A percentile compares a stretch with the other conserved stretches of the same genome.
phyloP scores from a whole-genome alignment of 2,888 invertebrate species.

The Stomorhina lunata region DNA sequence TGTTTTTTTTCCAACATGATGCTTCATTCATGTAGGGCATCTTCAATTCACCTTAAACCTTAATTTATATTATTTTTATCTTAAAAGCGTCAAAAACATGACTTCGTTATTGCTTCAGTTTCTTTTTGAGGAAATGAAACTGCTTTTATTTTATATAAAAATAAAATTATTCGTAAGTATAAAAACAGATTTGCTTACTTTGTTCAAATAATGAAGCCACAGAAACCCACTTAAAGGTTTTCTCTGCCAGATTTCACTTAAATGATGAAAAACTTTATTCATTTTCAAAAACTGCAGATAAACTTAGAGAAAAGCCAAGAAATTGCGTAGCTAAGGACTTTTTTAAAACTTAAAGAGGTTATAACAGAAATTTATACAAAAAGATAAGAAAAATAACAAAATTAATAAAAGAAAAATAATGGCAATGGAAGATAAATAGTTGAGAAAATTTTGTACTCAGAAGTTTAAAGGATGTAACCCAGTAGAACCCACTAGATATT shows the following conservation, averaged over 20 bases:
- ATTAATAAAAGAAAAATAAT: not conserved
- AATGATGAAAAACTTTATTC: constrained; percentile 57
- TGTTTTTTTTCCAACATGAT: not conserved
- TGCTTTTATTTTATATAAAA: constrained; percentile 32
- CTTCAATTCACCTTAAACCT: not conserved
- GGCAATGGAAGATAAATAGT: not conserved
- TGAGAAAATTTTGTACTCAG: not conserved
- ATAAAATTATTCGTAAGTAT: constrained; percentile 44
- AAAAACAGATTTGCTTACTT: constrained; percentile 63
- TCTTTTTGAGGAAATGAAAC: constrained; percentile 65
- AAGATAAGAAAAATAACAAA: not conserved
- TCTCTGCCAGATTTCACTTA: constrained; percentile 20
- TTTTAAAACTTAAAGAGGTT: constrained; percentile 47
- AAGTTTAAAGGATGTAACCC: too few relatives aligned
- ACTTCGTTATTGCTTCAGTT: constrained; percentile 47
- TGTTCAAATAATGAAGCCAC: constrained; percentile 67
- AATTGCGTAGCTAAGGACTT: constrained; percentile 57
- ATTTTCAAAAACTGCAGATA: constrained; percentile 49
- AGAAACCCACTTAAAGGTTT: constrained; percentile 70
- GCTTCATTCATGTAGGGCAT: not conserved
- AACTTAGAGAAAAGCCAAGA: constrained; percentile 17
- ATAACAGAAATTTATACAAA: not conserved
- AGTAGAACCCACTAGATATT: too few relatives aligned
- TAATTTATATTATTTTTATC: too few relatives aligned
- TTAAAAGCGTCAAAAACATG: constrained; percentile 60